Percentiles rank a stretch among this genome's conserved stretches.
phyloP scores from a whole-genome alignment of 2,113 vertebrate genomes.

The Rhinogobius similis region DNA sequence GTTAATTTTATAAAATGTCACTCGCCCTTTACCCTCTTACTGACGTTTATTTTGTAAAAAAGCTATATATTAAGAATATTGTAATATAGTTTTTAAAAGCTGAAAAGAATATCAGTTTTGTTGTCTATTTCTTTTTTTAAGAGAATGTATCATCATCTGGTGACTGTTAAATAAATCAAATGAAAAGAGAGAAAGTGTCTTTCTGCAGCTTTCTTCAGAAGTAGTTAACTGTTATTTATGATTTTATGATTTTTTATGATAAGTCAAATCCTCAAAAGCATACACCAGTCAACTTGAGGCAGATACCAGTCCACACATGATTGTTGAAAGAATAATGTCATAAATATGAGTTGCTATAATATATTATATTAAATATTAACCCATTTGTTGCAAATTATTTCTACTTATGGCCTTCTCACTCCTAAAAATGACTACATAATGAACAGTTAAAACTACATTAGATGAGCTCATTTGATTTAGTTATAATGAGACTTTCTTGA shows the following conservation, averaged over 20 bases:
- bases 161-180: slow-evolving; percentile 85
- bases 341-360: no score
- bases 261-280: not conserved
- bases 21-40: slow-evolving; percentile 66
- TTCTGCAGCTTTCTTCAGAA: slow-evolving; percentile 8
- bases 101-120: slow-evolving; percentile 76
- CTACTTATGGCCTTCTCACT: no score
- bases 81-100: slow-evolving; percentile 84
- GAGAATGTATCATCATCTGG: slow-evolving; percentile 84
- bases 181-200: slow-evolving; percentile 49
- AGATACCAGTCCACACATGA: not conserved
- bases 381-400: no score
- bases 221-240: not conserved
- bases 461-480: not conserved
- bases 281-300: not conserved
- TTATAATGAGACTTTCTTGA: not conserved
- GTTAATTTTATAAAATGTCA: slow-evolving; percentile 72
- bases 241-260: not conserved
- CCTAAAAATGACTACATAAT: not conserved
- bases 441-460: not conserved
- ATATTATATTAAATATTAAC: no score
- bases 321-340: no score
- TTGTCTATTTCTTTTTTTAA: slow-evolving; percentile 82
- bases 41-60: slow-evolving; percentile 82
- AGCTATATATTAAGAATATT: slow-evolving; percentile 84